Percentiles rank a stretch among this genome's conserved stretches.
Evolutionary conservation across 2,113 vertebrate species (phyloP).

Genomic region (Cynoglossus semilaevis): DNA sequence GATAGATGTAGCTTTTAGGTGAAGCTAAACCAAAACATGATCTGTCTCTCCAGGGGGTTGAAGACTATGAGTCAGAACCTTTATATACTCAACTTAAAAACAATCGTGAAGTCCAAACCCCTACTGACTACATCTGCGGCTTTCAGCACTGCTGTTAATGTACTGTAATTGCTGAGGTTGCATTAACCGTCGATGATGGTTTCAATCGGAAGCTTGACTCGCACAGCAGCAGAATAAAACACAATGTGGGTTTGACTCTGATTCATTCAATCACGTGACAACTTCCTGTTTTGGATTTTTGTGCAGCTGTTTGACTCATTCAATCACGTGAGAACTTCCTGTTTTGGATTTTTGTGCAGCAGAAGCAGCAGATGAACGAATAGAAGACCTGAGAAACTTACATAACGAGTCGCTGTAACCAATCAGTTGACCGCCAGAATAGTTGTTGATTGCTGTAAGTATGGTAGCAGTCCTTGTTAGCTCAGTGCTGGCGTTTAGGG

Average conservation of each 20-base stretch:
- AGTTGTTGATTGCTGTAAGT: no score
- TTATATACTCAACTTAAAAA: no score
- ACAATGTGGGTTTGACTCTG: not conserved
- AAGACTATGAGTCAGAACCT: not conserved
- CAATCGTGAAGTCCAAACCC: not conserved
- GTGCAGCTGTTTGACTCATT: not conserved
- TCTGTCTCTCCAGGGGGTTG: no score
- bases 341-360: not conserved
- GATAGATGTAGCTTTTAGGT: no score
- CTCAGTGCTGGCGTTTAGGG: not conserved
- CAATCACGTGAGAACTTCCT: constrained; percentile 5
- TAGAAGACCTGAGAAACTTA: no score
- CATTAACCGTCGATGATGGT: constrained; percentile 26
- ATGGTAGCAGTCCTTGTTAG: no score
- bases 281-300: constrained; percentile 18
- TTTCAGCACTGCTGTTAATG: constrained; percentile 35
- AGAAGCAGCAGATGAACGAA: no score
- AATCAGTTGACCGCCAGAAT: no score
- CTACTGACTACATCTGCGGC: constrained; percentile 20
- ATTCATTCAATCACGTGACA: not conserved
- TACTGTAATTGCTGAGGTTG: constrained; percentile 34
- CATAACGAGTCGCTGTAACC: no score
- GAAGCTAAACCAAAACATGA: no score
- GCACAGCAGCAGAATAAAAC: constrained; percentile 1
- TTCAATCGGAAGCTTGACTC: constrained; percentile 21